Base-by-base conservation (phyloP, 1,140 invertebrate species). In the Himalopsyche phryganea region DNA sequence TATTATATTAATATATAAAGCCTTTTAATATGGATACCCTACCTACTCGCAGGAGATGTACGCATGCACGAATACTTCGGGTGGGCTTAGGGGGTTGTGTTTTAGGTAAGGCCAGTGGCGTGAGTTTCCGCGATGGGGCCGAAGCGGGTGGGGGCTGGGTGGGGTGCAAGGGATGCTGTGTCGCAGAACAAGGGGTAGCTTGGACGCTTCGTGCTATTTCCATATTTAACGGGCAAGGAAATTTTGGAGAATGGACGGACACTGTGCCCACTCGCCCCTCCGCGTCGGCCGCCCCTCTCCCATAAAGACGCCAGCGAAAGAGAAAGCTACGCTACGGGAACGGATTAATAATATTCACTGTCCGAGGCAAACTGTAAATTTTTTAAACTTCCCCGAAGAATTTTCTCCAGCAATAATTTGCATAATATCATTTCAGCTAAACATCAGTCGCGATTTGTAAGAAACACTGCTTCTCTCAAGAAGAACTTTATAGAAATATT, bases 171-270 rank as follows among this genome's bases (percentile, higher is more conserved):
- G 13, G 46, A 33, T 13, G 54, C 28, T 44, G 32, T 48, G 53
- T 56, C 53, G 35, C 53, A 56, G 53, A 40, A 56, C 53, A 56
- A 56, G 45, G 23, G 23, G 23, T 28, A 45, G 40, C 50, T 53
- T 41, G 55, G 60, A 61, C 60, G 52, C 53, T 52, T 33, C 50
- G 60, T 40, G 60, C 56, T 62, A 62, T 62, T 62, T 62, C 60
- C 60, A 62, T 62, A 62, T 62, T 56, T 62, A 58, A 57, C 42
- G 17, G 17, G 13, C 14, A 19, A 17, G 42, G 17, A 45, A 45
- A 45, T 45, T 19, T 14, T 17, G 13, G 42, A 14, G 13, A 14
- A 19, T 45, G 14, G 14, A 11, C 18, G 13, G 18, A 32, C 18
- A 47, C 18, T 28, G 23, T 23, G 38, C 15, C 15, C 38, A 40